phyloP scores from a whole-genome alignment of 2,797 vertebrate genomes.

The Danionella dracula region DNA sequence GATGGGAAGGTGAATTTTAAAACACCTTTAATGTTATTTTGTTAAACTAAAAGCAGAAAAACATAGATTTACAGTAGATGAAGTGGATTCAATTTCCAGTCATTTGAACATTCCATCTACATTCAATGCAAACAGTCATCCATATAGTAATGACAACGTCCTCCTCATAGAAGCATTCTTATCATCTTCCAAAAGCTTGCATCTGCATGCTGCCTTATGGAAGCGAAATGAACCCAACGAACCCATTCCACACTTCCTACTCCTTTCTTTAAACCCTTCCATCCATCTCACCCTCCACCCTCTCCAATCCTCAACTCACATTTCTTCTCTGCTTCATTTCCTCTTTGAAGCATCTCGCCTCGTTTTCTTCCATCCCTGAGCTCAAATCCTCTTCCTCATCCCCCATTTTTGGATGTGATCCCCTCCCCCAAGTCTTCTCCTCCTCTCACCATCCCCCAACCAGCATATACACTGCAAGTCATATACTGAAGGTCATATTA shows the following conservation, averaged over 20 bases:
- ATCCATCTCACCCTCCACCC: not conserved
- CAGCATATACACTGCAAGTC: not conserved
- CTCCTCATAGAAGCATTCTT: slow-evolving; percentile 14
- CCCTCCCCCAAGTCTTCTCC: slow-evolving; percentile 11
- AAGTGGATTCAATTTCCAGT: too few relatives aligned
- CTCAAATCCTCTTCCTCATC: slow-evolving; percentile 1
- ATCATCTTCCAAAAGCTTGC: not conserved
- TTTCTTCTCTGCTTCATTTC: slow-evolving; percentile 2
- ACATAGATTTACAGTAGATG: too few relatives aligned
- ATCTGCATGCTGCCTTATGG: slow-evolving; percentile 32
- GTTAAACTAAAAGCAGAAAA: too few relatives aligned
- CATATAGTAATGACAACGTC: slow-evolving; percentile 17
- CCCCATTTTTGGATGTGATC: slow-evolving; percentile 1
- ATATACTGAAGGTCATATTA: not conserved
- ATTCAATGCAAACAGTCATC: slow-evolving; percentile 20
- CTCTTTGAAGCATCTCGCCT: not conserved
- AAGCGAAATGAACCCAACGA: slow-evolving; percentile 31
- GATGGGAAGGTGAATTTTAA: too few relatives aligned
- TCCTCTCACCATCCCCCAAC: not conserved
- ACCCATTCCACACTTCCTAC: slow-evolving; percentile 41
- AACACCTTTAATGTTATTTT: too few relatives aligned
- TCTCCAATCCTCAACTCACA: not conserved
- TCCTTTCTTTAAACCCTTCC: slow-evolving; percentile 29
- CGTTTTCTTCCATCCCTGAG: not conserved
- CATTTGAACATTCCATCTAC: slow-evolving; percentile 1